These are phyloP conservation scores for Brienomyrus longianalis DNA, from an alignment of 2,113 vertebrate genomes.

Conservation along the genomic window DNA sequence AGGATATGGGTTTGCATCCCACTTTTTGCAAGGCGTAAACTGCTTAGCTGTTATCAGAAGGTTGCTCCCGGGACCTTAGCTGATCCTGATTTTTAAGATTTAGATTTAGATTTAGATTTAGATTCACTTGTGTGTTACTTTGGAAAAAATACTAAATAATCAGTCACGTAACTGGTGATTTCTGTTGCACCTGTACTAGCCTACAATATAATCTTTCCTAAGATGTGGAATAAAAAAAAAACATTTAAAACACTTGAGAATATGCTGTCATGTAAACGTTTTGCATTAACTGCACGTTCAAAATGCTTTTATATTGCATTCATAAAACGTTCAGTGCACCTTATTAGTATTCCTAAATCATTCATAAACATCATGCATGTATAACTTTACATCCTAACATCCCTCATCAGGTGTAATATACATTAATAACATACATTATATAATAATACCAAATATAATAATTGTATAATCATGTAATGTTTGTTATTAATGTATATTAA, in stretches of 20 bases:
- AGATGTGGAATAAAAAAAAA: background rate
- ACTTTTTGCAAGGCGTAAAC: background rate
- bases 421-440: too few species aligned
- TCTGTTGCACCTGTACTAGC: background rate
- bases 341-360: too few species aligned
- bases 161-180: background rate
- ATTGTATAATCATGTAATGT: too few species aligned
- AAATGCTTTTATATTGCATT: too few species aligned
- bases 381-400: too few species aligned
- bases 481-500: too few species aligned
- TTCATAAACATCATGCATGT: too few species aligned
- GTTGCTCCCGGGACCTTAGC: background rate
- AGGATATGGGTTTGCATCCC: background rate
- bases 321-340: too few species aligned
- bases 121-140: background rate
- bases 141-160: background rate
- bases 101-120: background rate
- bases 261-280: background rate
- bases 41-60: background rate
- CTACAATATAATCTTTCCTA: background rate
- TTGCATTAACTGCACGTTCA: too few species aligned
- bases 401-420: too few species aligned
- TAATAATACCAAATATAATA: too few species aligned
- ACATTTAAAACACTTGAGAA: background rate
- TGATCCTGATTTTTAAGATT: background rate